Percentiles rank a stretch among this genome's conserved stretches.
These are phyloP conservation scores for Xiphophorus couchianus DNA, from an alignment of 2,113 vertebrate species.

Conservation along the genomic window DNA sequence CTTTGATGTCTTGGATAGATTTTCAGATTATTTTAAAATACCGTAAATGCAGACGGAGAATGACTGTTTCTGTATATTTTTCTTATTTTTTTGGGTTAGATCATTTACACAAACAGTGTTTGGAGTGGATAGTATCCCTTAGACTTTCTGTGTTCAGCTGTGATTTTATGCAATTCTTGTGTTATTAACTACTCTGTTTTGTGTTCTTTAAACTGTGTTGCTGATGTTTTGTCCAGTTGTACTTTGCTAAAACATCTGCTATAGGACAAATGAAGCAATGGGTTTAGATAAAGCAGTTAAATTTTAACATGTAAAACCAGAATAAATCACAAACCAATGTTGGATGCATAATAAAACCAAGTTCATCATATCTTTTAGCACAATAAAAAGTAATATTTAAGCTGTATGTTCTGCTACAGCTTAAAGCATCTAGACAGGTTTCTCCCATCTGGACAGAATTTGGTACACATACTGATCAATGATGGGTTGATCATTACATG, in stretches of 20 bases:
- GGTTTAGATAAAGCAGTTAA: neutral
- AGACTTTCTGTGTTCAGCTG: neutral
- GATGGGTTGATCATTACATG: too few relatives aligned
- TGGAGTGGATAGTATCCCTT: too few relatives aligned
- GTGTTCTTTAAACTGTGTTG: neutral
- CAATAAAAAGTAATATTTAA: neutral
- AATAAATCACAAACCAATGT: neutral
- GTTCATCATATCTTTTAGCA: neutral
- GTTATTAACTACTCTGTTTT: neutral
- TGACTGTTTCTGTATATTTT: too few relatives aligned
- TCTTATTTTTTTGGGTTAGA: too few relatives aligned
- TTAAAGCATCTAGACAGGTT: neutral
- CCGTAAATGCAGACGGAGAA: too few relatives aligned
- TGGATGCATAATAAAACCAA: neutral
- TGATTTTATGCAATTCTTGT: neutral
- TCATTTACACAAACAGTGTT: too few relatives aligned
- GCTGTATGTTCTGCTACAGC: neutral
- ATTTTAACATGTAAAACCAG: neutral
- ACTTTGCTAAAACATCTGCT: neutral
- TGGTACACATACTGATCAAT: too few relatives aligned
- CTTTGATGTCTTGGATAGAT: neutral
- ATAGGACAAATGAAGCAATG: neutral
- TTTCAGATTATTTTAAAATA: neutral
- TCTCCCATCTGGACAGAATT: too few relatives aligned
- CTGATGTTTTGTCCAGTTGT: too few relatives aligned